Base-by-base conservation (phyloP, 2,797 vertebrate species). In the Rhinogobio ventralis region DNA sequence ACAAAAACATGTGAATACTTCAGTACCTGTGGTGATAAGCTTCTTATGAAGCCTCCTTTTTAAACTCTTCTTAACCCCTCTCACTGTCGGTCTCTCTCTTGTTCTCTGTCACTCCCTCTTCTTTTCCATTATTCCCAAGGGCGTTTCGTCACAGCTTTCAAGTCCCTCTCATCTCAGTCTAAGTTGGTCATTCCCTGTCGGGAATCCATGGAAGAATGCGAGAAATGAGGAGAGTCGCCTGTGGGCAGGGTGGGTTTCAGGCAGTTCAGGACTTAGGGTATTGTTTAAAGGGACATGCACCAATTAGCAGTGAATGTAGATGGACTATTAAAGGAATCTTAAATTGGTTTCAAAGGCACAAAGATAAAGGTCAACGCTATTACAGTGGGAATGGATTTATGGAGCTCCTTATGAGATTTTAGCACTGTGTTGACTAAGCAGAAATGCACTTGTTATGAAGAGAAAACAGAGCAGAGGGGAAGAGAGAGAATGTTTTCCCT, bases 201-300 rank as follows among this genome's bases (percentile, higher is more conserved):
- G 68, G 73, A 81, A 88, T 87, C 68, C 7, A n/a, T 19, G 66
- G 62, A 82, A 72, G 85, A 89, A 87, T 88, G 83, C 51, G 28
- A 57, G 74, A 91, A 92, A 92, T 79, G 91, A 88, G 89, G 89
- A 85, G 42, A 85, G 13, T 67, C 6, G 42, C 73, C 64, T 46
- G 83, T 90, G 91, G 93, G 93, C 93, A 92, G 93, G 93, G 93
- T 88, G 91, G 85, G 55, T 73, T 85, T 62, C 55, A 30, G 8
- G 62, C 64, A 53, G 77, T 36, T 78, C 11, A 25, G 69, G 55
- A 53, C 81, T 71, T 78, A 23, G 66, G 28, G 64, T 74, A 42
- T 85, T 77, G 42, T 69, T 62, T 69, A 46, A 60, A 81, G 49
- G n/a, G 64, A 62, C 42, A 39, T 33, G 20, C 6, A 4, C 8